Conservation (phyloP, 1,140 invertebrate genomes). For the Hydropsyche tenuis region DNA sequence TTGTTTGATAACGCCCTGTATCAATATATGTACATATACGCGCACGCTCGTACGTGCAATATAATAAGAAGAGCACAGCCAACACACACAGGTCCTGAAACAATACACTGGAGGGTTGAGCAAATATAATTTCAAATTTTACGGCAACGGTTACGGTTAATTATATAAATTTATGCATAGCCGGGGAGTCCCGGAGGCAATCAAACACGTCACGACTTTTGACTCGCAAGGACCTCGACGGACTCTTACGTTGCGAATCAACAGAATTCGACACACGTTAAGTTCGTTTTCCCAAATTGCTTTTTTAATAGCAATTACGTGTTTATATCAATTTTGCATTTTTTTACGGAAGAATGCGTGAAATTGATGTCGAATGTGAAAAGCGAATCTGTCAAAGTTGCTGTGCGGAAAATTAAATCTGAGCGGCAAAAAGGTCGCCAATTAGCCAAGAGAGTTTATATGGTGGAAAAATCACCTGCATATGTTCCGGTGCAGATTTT, state of each 20-base stretch:
- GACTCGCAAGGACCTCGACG: slow-evolving; percentile 27
- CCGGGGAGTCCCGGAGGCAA: slow-evolving; percentile 28
- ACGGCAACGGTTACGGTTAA: slow-evolving; percentile 31
- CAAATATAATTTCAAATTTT: slow-evolving; percentile 37
- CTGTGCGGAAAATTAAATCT: no score
- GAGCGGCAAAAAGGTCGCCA: no score
- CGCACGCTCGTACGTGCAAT: not conserved
- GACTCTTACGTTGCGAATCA: not conserved
- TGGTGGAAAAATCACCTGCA: no score
- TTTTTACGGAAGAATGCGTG: no score
- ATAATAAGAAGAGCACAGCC: not conserved
- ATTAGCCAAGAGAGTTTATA: no score
- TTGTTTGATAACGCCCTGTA: slow-evolving; percentile 7
- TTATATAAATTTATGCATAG: slow-evolving; percentile 39
- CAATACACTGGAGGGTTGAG: slow-evolving; percentile 22
- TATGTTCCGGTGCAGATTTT: no score
- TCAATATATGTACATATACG: slow-evolving; percentile 14
- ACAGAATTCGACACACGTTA: slow-evolving; percentile 14
- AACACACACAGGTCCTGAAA: slow-evolving; percentile 2
- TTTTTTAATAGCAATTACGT: no score
- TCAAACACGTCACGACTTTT: slow-evolving; percentile 37
- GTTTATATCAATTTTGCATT: no score
- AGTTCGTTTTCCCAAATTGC: not conserved
- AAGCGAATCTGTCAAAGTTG: no score
- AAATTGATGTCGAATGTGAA: no score